Base-by-base conservation (phyloP, 1,140 invertebrate species). In the Plodia interpunctella region DNA sequence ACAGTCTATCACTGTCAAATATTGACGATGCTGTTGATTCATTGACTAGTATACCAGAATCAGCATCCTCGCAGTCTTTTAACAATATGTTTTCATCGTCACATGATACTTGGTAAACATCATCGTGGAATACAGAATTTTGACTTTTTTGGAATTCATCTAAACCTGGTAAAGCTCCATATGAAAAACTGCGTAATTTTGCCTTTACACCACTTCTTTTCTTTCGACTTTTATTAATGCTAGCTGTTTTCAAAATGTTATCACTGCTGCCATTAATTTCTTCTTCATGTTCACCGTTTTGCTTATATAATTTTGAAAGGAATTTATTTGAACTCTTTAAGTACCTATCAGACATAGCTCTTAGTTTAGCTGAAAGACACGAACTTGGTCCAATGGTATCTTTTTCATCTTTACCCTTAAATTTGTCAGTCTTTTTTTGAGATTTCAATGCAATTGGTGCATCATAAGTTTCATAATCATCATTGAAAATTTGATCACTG, bases 41-140 rank as follows among this genome's bases (percentile, higher is more conserved):
- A 70, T 94, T 95, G 62, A 95, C 92, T 71, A 95, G 82, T 63
- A 95, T 95, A 9, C 94, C 94, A 20, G 94, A 95, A 76, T 95
- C 94, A 50, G 93, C 92, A 76, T 95, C 94, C 76, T 94, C 93
- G 55, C 87, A 87, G 62, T 91, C 90, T 70, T 90, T 88, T 70
- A 91, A 89, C 55, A 90, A 90, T 51, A 86, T 80, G 67, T 93
- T 92, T 76, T 93, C 92, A 65, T 93, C 92, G 68, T 92, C 92
- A 52, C 91, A 88, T 1, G 91, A 85, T 15, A 81, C 77, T 61
- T 88, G 81, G 57, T 86, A 83, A 17, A 88, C 83, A 15, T 90
- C 89, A 55, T 93, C 92, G 60, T 91, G 90, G 68, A 90, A 92
- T 10, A 93, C 81, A n/a, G 92, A 90, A 75, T 90, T 90, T 59